A percentile compares a stretch with the other conserved stretches of the same genome.
Conservation (phyloP, 2,888 invertebrate species). For the Magallana nippona region DNA sequence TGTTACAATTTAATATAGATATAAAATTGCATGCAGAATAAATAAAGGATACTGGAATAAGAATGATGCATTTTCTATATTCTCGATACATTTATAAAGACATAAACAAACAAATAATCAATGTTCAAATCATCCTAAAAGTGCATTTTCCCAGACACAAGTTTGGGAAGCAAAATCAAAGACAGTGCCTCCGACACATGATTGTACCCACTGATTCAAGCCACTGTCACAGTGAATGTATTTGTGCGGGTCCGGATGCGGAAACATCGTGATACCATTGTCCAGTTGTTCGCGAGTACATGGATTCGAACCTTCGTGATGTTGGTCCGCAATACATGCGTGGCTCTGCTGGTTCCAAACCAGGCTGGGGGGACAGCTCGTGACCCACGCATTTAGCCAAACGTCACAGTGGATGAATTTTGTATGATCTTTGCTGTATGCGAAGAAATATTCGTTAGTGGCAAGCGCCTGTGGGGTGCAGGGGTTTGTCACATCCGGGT, state of each 20-base stretch:
- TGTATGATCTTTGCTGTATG: conserved; percentile 36
- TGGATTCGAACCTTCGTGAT: conserved; percentile 29
- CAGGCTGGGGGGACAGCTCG: conserved; percentile 50
- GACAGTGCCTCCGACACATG: conserved; percentile 43
- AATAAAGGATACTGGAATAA: no score
- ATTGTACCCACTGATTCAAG: conserved; percentile 49
- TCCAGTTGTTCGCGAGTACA: conserved; percentile 40
- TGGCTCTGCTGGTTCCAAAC: conserved; percentile 50
- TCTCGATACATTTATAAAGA: no score
- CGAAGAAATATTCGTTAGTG: conserved; percentile 38
- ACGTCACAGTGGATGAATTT: conserved; percentile 58
- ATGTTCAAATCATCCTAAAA: not conserved
- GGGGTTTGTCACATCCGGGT: conserved; percentile 38
- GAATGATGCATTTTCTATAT: no score
- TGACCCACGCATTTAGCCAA: conserved; percentile 57
- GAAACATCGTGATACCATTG: conserved; percentile 43
- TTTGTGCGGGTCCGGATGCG: conserved; percentile 53
- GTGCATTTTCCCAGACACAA: conserved; percentile 33
- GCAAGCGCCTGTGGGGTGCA: conserved; percentile 36
- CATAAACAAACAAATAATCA: no score
- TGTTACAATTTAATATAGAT: no score
- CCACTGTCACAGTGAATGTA: conserved; percentile 54
- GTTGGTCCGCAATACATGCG: conserved; percentile 47
- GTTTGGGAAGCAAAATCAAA: conserved; percentile 29
- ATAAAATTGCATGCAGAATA: no score